phyloP scores from a whole-genome alignment of 2,113 vertebrate species.

The Passer domesticus region DNA sequence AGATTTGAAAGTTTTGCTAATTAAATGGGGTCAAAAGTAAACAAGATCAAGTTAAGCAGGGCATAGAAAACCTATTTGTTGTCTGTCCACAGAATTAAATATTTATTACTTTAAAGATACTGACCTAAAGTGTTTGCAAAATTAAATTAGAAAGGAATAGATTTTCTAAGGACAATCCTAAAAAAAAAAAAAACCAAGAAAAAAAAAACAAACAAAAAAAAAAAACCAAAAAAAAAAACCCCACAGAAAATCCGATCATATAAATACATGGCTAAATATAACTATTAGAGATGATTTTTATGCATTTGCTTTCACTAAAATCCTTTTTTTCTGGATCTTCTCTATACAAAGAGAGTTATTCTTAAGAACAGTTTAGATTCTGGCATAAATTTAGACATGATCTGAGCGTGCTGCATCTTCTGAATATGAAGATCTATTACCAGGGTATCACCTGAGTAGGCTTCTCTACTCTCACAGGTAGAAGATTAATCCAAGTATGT shows the following conservation, averaged over 20 bases:
- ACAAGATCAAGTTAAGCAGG: not conserved
- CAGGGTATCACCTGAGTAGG: not conserved
- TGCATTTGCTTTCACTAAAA: not conserved
- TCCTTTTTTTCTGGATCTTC: not conserved
- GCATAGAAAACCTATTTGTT: not conserved
- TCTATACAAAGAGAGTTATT: not conserved
- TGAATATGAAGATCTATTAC: not conserved
- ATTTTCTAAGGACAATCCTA: not conserved
- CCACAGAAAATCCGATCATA: not conserved
- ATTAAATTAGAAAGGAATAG: not conserved
- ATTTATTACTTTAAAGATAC: not conserved
- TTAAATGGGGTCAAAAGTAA: conserved; percentile 37
- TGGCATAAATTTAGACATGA: not conserved
- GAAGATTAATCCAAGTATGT: not conserved
- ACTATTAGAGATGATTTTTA: not conserved
- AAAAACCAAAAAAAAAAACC: accelerated
- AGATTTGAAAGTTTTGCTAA: conserved; percentile 33
- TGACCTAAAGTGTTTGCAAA: not conserved
- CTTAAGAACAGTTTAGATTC: not conserved
- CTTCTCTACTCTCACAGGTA: not conserved
- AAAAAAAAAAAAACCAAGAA: not conserved
- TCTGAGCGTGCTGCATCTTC: not conserved
- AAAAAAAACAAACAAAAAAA: not conserved
- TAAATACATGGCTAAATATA: not conserved
- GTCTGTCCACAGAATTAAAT: not conserved